Evolutionary conservation across 1,140 invertebrate genomes (phyloP).

Genomic region (Aplysia californica): DNA sequence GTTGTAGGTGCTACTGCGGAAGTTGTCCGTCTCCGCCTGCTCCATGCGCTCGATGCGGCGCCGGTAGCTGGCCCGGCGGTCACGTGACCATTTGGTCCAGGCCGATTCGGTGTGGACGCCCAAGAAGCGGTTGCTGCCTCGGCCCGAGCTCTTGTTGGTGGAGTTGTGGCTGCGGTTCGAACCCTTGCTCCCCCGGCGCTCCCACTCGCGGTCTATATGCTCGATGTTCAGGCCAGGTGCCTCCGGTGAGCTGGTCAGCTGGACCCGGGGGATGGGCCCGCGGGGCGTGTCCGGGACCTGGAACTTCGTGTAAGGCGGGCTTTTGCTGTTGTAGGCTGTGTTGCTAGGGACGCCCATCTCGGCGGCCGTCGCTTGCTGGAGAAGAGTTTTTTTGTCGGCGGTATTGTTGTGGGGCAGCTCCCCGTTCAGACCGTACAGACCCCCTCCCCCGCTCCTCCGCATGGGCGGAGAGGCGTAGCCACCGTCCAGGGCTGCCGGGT

Average conservation of each 20-base stretch:
- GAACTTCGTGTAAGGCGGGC: neutral
- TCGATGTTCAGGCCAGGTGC: slow-evolving; percentile 40
- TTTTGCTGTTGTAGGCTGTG: neutral
- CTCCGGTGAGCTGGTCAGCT: slow-evolving; percentile 9
- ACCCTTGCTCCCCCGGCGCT: slow-evolving; percentile 35
- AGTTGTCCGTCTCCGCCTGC: slow-evolving; percentile 17
- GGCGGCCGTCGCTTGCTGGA: neutral
- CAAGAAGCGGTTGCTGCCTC: slow-evolving; percentile 38
- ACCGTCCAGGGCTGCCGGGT: neutral
- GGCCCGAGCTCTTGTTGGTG: slow-evolving; percentile 23
- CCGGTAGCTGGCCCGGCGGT: slow-evolving; percentile 56
- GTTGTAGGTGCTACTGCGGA: too few relatives aligned
- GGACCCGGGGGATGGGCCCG: slow-evolving; percentile 9
- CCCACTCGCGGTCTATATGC: slow-evolving; percentile 49
- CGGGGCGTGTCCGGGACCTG: neutral
- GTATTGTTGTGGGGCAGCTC: neutral
- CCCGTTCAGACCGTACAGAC: neutral
- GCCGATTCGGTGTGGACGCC: slow-evolving; percentile 46
- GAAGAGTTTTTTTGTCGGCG: neutral
- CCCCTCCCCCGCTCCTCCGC: neutral
- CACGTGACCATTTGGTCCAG: slow-evolving; percentile 63
- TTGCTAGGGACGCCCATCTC: neutral
- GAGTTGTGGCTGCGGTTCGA: slow-evolving; percentile 38
- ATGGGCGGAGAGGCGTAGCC: neutral
- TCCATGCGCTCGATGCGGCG: slow-evolving; percentile 56